Evolutionary conservation across 1,140 invertebrate genomes (phyloP).

Genomic region (Nebria ingens): DNA sequence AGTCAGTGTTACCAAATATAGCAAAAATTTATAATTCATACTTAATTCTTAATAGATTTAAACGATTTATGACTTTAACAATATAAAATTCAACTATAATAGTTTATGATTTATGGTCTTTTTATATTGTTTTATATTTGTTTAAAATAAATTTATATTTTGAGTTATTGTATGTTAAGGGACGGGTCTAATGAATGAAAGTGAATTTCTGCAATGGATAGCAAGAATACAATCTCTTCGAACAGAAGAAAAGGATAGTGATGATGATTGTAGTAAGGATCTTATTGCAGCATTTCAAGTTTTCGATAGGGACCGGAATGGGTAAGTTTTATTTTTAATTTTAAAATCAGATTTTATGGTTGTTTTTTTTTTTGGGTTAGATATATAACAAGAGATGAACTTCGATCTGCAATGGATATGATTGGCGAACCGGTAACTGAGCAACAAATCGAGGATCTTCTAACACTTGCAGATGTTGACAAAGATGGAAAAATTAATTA

Average conservation of each 20-base stretch:
- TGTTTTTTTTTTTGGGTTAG: too few relatives aligned
- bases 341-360: neutral
- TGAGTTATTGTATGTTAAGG: too few relatives aligned
- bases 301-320: slow-evolving; percentile 66
- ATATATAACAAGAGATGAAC: slow-evolving; percentile 64
- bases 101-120: too few relatives aligned
- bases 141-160: too few relatives aligned
- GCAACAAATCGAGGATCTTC: slow-evolving; percentile 56
- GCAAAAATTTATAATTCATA: too few relatives aligned
- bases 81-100: too few relatives aligned
- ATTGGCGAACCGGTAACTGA: slow-evolving; percentile 65
- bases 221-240: slow-evolving; percentile 54
- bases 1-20: too few relatives aligned
- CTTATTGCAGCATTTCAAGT: slow-evolving; percentile 66
- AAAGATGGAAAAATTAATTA: slow-evolving; percentile 68
- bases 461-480: slow-evolving; percentile 60
- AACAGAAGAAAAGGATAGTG: slow-evolving; percentile 45
- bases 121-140: too few relatives aligned
- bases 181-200: slow-evolving; percentile 56
- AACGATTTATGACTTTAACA: too few relatives aligned
- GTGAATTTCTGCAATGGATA: slow-evolving; percentile 61
- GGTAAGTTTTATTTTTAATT: slow-evolving; percentile 22
- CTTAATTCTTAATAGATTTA: too few relatives aligned
- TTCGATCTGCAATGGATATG: slow-evolving; percentile 63
- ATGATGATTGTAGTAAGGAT: slow-evolving; percentile 55